Conservation (phyloP, 2,888 invertebrate genomes). For the Prenolepis imparis region DNA sequence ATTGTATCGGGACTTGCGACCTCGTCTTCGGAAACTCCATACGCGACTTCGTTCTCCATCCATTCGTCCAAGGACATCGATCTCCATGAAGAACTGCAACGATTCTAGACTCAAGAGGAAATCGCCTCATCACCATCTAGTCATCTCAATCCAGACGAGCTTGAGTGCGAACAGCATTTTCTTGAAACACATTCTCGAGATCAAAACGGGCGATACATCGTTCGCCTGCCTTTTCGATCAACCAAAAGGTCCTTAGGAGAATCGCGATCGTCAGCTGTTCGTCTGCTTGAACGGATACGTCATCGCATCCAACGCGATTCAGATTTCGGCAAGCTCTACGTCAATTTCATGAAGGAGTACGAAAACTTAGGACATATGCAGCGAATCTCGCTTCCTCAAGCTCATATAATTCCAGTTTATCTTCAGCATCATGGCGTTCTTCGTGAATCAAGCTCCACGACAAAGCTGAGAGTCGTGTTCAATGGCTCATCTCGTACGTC, state of each 20-base stretch:
- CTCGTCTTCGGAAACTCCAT: too few relatives aligned
- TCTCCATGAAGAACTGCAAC: not conserved
- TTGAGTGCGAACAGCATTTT: not conserved
- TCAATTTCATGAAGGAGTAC: too few relatives aligned
- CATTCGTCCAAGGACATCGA: not conserved
- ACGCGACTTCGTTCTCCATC: too few relatives aligned
- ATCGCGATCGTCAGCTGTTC: not conserved
- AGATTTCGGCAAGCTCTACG: too few relatives aligned
- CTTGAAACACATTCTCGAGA: not conserved
- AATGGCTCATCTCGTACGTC: not conserved
- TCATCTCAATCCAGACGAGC: not conserved
- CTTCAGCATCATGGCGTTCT: not conserved
- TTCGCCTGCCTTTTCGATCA: not conserved
- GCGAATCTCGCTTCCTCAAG: accelerated
- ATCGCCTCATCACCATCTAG: not conserved
- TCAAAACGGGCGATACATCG: not conserved
- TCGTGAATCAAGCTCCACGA: not conserved
- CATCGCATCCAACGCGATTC: not conserved
- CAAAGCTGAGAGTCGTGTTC: not conserved
- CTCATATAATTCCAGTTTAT: not conserved
- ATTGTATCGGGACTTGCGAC: not conserved
- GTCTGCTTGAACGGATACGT: not conserved
- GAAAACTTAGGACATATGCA: not conserved
- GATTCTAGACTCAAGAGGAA: not conserved
- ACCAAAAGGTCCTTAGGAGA: not conserved